Evolutionary conservation across 2,113 vertebrate genomes (phyloP).

Genomic region (Macquaria ambigua): DNA sequence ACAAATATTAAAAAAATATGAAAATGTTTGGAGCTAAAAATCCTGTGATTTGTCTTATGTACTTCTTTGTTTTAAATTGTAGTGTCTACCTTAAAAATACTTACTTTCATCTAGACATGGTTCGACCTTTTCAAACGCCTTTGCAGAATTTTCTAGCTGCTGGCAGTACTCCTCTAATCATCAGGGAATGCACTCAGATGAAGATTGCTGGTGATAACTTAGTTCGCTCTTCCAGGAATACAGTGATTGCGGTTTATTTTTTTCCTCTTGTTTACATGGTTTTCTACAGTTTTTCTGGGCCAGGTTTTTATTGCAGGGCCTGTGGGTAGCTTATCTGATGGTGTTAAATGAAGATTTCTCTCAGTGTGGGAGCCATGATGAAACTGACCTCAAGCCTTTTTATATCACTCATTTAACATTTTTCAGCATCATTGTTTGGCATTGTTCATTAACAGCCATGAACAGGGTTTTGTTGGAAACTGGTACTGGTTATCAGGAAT

Average conservation of each 20-base stretch:
- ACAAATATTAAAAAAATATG: not conserved
- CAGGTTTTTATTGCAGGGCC: not conserved
- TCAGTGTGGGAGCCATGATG: not conserved
- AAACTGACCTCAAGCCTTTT: slow-evolving; percentile 3
- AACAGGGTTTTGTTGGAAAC: not conserved
- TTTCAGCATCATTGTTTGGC: not conserved
- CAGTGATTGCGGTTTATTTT: slow-evolving; percentile 8
- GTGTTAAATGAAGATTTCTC: slow-evolving; percentile 3
- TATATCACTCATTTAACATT: slow-evolving; percentile 28
- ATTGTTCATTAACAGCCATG: not conserved
- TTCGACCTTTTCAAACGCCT: not conserved
- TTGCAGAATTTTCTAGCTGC: not conserved
- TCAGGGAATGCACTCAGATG: slow-evolving; percentile 44
- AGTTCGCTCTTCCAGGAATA: slow-evolving; percentile 47
- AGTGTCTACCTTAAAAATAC: not conserved
- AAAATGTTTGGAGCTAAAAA: not conserved
- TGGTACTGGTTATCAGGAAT: not conserved
- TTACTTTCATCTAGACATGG: not conserved
- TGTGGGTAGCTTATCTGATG: not conserved
- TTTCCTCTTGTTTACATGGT: slow-evolving; percentile 43
- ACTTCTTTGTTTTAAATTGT: slow-evolving; percentile 3
- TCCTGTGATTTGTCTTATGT: not conserved
- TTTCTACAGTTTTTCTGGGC: slow-evolving; percentile 5
- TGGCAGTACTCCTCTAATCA: slow-evolving; percentile 19
- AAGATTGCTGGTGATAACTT: slow-evolving; percentile 52